Evolutionary conservation across 2,888 invertebrate species (phyloP), one percentile per base, ranked within the genome.

Genomic region (Chrysina gloriosa): DNA sequence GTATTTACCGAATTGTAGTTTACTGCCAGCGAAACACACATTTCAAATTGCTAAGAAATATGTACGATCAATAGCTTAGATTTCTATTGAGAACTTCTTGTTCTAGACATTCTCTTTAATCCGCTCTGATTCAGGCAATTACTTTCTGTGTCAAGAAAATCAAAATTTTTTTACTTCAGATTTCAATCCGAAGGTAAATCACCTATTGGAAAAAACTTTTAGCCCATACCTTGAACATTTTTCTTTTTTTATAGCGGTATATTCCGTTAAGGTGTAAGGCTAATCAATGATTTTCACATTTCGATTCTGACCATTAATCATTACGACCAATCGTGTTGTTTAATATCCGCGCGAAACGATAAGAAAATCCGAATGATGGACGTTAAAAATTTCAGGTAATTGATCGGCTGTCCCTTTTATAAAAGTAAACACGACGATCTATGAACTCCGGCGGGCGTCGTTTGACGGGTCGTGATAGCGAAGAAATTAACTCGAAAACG

Each of bases 401-500:
- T 52, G 34, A 31, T 52, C 25, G 27, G 29, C 16, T n/a, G 45
- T 31, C 31, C 19, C 31, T 31, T 52, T 52, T 31, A 29, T 31
- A 52, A 48, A 31, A 52, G 52, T 31, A 31, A 52, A 7, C 7
- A 14, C 16, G 31, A 16, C 31, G 29, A 31, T 52, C 52, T 19
- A 16, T 7, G 31, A 52, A 31, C 31, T 16, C 19, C 7, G 31
- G 45, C 19, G 9, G n/a, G 21, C 52, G 7, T 29, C 31, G 52
- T 31, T 52, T 29, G 31, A 52, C 19, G 52, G 52, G 31, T 52
- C 52, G 19, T 31, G 31, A 9, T 29, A 25, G n/a, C 31, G 31
- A 29, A 19, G 52, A 52, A 52, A 52, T 52, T 52, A 31, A 52
- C 31, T 52, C 31, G 14, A 52, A 52, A 52, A 52, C 52, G 34